phyloP scores from a whole-genome alignment of 2,888 invertebrate species.

The Theodoxus fluviatilis region DNA sequence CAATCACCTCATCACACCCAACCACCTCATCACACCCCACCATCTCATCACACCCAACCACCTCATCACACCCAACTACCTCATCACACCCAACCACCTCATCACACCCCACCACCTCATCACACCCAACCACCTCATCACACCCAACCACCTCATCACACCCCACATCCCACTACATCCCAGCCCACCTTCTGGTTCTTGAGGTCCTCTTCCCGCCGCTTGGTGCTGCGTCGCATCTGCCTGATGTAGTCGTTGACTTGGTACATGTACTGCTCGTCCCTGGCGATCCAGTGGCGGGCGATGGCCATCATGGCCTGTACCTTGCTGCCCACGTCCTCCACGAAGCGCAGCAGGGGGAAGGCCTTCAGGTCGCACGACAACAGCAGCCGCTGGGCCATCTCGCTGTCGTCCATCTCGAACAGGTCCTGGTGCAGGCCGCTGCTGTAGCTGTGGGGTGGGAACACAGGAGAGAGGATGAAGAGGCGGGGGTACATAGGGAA shows the following conservation, averaged over 20 bases:
- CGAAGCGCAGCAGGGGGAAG: conserved; percentile 57
- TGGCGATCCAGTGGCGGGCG: conserved; percentile 54
- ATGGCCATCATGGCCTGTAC: conserved; percentile 46
- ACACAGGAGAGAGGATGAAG: too few species aligned
- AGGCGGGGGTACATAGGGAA: too few species aligned
- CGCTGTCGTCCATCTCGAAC: conserved; percentile 45
- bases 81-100: too few species aligned
- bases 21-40: too few species aligned
- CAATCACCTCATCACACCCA: too few species aligned
- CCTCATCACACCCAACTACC: too few species aligned
- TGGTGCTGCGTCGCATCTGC: conserved; percentile 51
- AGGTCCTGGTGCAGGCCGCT: conserved; percentile 52
- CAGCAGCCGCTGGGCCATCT: conserved; percentile 51
- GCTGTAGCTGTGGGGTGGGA: conserved; percentile 50
- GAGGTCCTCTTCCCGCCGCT: conserved; percentile 48
- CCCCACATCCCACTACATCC: too few species aligned
- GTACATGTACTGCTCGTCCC: conserved; percentile 59
- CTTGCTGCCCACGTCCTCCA: conserved; percentile 57
- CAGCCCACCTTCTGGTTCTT: too few species aligned
- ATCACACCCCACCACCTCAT: too few species aligned
- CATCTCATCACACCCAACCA: too few species aligned
- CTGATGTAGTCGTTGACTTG: conserved; percentile 56
- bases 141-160: too few species aligned
- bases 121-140: too few species aligned
- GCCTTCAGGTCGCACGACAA: conserved; percentile 57